Base-by-base conservation (phyloP, 2,888 invertebrate species). In the Aphodius sticticus region DNA sequence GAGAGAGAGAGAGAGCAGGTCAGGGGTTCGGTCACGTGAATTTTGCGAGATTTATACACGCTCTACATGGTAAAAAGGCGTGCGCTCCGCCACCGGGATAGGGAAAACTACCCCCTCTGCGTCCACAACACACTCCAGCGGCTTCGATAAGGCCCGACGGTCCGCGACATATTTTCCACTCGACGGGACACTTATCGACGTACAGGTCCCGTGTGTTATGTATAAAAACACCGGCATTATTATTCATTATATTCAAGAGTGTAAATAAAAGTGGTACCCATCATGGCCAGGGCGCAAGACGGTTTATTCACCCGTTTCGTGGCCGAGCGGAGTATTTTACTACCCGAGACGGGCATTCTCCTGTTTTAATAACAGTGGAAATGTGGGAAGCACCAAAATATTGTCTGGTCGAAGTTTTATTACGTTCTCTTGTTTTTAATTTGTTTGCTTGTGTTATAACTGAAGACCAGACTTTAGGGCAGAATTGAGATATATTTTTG, bases 1-100 rank as follows among this genome's bases (percentile, higher is more conserved):
- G 26, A 53, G 53, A 26, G 26, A 26, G 26, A 26, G 26, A 26
- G 26, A 3, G 26, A 26, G 26, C 26, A 26, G 26, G 26, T 26
- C 53, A 7, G 53, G 7, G 53, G 53, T 53, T 53, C 53, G 53
- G 53, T 53, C 53, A 53, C 53, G 53, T 53, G 53, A 53, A 53
- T 53, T 53, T 53, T 53, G 53, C 53, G 53, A 53, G 53, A 53
- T 53, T 53, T 53, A 53, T 53, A 53, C 53, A 53, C 53, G 53
- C 53, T 53, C 53, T 53, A 53, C 9, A 53, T 53, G 53, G 53
- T 53, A 53, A 53, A 53, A 53, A 53, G 53, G 53, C 53, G 53
- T 53, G 53, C 53, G 53, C 53, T 53, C 53, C 53, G 4, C 53
- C 53, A 53, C 6, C 53, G 53, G 53, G 53, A 53, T 53, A 53